Conservation (phyloP, 2,888 invertebrate genomes). For the Panzeria rudis region DNA sequence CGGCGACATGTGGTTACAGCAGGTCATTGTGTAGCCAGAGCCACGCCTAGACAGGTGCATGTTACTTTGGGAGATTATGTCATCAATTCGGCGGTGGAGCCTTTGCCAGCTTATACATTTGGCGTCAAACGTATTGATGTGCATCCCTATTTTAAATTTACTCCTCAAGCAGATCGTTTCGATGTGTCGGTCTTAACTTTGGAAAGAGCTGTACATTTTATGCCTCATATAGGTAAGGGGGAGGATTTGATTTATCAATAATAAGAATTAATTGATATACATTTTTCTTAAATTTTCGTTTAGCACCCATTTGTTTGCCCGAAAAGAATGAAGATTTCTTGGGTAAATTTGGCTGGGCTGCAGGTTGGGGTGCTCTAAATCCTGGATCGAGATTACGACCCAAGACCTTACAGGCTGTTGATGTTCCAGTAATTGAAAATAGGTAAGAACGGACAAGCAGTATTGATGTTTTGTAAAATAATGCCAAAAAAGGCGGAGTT, state of each 20-base stretch:
- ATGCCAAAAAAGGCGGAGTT: no score
- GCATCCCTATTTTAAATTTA: slow-evolving; percentile 96
- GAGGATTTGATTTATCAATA: neutral
- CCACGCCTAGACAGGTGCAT: slow-evolving; percentile 94
- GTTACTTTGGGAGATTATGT: slow-evolving; percentile 95
- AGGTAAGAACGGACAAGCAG: slow-evolving; percentile 81
- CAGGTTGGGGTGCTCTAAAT: slow-evolving; percentile 95
- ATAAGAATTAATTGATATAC: neutral
- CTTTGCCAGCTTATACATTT: slow-evolving; percentile 95
- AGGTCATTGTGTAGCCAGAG: slow-evolving; percentile 96
- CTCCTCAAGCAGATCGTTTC: slow-evolving; percentile 95
- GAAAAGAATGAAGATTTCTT: slow-evolving; percentile 95
- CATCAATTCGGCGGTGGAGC: slow-evolving; percentile 96
- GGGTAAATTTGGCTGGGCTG: slow-evolving; percentile 96
- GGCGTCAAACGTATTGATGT: slow-evolving; percentile 95
- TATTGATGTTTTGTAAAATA: no score
- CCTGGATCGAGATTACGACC: slow-evolving; percentile 93
- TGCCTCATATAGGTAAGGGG: slow-evolving; percentile 90
- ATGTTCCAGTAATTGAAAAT: slow-evolving; percentile 96
- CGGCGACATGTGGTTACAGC: slow-evolving; percentile 96
- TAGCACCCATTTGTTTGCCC: slow-evolving; percentile 94
- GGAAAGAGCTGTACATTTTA: slow-evolving; percentile 94
- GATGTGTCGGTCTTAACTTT: slow-evolving; percentile 95
- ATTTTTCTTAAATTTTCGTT: neutral
- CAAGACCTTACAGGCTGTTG: slow-evolving; percentile 94